A percentile compares a stretch with the other conserved stretches of the same genome.
phyloP scores from a whole-genome alignment of 2,797 vertebrate species.

The Vireo griseus region DNA sequence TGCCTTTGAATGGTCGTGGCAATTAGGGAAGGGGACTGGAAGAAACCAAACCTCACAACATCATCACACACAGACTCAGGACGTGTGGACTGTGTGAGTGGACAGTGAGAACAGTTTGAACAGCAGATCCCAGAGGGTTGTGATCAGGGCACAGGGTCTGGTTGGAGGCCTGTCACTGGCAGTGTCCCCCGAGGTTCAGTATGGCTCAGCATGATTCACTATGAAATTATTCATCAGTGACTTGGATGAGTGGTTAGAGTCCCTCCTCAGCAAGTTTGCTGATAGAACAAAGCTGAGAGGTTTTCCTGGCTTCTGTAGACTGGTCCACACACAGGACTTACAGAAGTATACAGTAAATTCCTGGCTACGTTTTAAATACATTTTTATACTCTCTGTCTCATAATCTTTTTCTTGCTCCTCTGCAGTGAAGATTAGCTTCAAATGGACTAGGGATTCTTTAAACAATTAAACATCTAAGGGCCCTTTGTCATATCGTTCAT shows the following conservation, averaged over 20 bases:
- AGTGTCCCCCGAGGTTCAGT: not conserved
- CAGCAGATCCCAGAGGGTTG: not conserved
- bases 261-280: not conserved
- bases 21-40: not conserved
- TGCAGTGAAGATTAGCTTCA: not conserved
- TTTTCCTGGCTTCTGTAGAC: not conserved
- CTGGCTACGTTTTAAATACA: not conserved
- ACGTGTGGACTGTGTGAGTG: too few species aligned
- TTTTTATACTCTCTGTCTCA: not conserved
- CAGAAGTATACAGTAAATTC: not conserved
- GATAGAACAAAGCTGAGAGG: not conserved
- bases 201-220: too few species aligned
- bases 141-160: not conserved
- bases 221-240: not conserved
- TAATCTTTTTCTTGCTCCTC: not conserved
- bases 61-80: not conserved
- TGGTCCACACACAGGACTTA: not conserved
- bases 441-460: not conserved
- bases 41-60: not conserved
- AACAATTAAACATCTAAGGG: not conserved
- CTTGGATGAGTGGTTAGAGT: not conserved
- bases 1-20: rapidly evolving
- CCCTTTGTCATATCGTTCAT: not conserved
- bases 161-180: not conserved
- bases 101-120: not conserved